These are phyloP conservation scores for Dryadula phaetusa DNA, from an alignment of 2,888 invertebrate species.

Conservation along the genomic window DNA sequence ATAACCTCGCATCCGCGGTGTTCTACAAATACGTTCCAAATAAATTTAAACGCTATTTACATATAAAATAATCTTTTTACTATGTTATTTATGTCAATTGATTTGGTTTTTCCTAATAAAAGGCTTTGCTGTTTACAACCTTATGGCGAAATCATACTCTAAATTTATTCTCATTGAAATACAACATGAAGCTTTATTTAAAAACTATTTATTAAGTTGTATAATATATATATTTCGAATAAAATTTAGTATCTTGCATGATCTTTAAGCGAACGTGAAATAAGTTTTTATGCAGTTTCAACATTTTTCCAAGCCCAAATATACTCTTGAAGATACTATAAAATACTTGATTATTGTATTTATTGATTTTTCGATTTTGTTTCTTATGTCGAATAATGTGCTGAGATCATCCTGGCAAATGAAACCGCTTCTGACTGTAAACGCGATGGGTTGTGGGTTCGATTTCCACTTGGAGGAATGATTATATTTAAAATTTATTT, in stretches of 20 bases:
- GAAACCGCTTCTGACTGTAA: no score
- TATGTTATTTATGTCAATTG: background rate
- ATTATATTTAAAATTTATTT: no score
- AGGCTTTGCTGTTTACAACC: background rate
- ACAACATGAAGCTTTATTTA: background rate
- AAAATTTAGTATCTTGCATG: background rate
- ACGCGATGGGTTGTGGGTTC: no score
- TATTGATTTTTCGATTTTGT: background rate
- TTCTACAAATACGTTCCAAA: slow-evolving; percentile 52
- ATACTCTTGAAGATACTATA: background rate
- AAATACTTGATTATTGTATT: background rate
- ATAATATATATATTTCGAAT: background rate
- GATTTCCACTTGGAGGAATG: no score
- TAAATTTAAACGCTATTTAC: slow-evolving; percentile 9
- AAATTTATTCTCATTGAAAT: background rate
- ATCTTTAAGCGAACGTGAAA: background rate
- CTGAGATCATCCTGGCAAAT: no score
- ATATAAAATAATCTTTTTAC: background rate
- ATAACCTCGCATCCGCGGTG: slow-evolving; percentile 70
- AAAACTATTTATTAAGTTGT: slow-evolving; percentile 8
- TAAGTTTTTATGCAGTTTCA: slow-evolving; percentile 5
- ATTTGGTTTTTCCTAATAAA: background rate
- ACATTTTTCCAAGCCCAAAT: background rate
- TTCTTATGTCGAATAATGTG: no score
- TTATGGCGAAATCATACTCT: background rate